phyloP scores from a whole-genome alignment of 2,113 vertebrate species.

The Verasper variegatus region DNA sequence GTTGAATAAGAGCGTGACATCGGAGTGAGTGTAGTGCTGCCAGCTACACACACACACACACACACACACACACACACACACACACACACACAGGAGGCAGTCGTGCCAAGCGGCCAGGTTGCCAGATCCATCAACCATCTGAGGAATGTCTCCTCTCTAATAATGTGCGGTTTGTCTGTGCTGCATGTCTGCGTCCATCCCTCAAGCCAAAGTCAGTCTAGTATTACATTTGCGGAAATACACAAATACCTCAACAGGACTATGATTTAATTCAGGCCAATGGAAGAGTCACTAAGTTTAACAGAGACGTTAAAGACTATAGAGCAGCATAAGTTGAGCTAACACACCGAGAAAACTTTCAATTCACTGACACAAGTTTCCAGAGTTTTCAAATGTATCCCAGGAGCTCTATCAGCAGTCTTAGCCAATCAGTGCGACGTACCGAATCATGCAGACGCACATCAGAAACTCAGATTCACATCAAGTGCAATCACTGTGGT shows the following conservation, averaged over 20 bases:
- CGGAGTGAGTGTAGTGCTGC: constrained; percentile 59
- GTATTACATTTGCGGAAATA: constrained; percentile 41
- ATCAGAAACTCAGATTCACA: neutral
- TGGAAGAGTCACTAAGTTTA: too few relatives aligned
- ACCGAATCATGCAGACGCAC: neutral
- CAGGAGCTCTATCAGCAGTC: neutral
- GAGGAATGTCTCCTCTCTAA: constrained; percentile 70
- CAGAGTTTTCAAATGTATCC: neutral
- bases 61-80: neutral
- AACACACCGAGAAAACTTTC: too few relatives aligned
- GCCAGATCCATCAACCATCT: constrained; percentile 59
- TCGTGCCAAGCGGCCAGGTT: constrained; percentile 48
- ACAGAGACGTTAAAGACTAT: too few relatives aligned
- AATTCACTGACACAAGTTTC: too few relatives aligned
- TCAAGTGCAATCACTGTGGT: neutral
- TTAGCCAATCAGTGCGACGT: too few relatives aligned
- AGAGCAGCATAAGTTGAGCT: too few relatives aligned
- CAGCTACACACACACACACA: constrained; percentile 30
- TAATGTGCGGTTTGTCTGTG: constrained; percentile 59
- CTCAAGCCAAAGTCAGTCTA: constrained; percentile 26
- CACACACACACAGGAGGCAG: constrained; percentile 11
- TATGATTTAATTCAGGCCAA: constrained; percentile 3
- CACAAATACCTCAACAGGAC: neutral
- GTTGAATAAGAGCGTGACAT: constrained; percentile 62
- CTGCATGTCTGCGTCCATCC: constrained; percentile 33